Conservation (phyloP, 2,113 vertebrate genomes). For the Hippocampus comes region DNA sequence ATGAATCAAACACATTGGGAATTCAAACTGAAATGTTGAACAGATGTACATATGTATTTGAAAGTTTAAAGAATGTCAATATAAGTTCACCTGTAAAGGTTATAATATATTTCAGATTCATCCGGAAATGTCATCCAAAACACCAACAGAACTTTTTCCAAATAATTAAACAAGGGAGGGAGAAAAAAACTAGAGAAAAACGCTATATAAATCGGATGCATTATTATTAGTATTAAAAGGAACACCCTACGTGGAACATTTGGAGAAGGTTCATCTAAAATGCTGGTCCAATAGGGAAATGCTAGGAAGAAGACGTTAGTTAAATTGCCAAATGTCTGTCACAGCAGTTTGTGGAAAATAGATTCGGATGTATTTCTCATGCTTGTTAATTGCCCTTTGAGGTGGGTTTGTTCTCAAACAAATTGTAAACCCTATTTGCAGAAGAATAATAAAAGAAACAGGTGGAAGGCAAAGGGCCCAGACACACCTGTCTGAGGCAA, state of each 20-base stretch:
- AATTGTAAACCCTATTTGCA: conserved; percentile 69
- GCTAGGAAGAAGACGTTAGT: neutral
- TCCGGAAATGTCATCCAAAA: neutral
- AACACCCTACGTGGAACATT: neutral
- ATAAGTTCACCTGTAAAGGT: neutral
- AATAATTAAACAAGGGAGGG: neutral
- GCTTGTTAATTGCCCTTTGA: conserved; percentile 18
- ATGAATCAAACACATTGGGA: neutral
- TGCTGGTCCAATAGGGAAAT: neutral
- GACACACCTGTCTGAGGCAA: conserved; percentile 67
- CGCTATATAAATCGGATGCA: no score
- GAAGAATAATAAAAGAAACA: conserved; percentile 75
- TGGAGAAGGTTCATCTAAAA: neutral
- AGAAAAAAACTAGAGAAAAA: neutral
- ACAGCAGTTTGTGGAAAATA: conserved; percentile 14
- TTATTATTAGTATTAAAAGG: neutral
- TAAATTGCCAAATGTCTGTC: neutral
- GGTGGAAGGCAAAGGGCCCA: conserved; percentile 64
- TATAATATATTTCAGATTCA: neutral
- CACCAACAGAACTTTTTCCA: neutral
- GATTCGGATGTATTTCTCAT: conserved; percentile 24
- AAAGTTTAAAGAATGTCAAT: neutral
- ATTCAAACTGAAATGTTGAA: neutral
- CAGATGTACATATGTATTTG: neutral
- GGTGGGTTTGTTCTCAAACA: conserved; percentile 69